These are phyloP conservation scores for Drosophila rhopaloa DNA, from an alignment of 1,140 invertebrate genomes.

Conservation along the genomic window DNA sequence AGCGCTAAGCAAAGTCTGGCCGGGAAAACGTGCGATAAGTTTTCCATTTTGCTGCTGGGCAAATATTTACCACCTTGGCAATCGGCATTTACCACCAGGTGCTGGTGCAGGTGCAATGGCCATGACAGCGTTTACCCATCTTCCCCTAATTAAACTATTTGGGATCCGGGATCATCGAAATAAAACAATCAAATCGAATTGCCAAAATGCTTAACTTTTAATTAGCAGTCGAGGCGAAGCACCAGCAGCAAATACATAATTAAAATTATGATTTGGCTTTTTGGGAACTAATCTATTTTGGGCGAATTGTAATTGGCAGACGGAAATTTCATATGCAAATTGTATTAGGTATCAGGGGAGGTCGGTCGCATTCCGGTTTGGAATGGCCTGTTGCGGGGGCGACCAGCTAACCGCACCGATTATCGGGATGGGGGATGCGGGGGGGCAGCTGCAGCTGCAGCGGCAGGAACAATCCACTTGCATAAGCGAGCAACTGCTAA, in stretches of 20 bases:
- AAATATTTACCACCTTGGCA: constrained; percentile 57
- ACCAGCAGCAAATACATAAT: constrained; percentile 55
- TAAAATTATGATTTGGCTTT: constrained; percentile 74
- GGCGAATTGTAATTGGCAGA: constrained; percentile 61
- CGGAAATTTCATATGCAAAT: constrained; percentile 56
- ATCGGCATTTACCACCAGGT: constrained; percentile 24
- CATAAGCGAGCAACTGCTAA: constrained; percentile 51
- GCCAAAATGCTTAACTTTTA: constrained; percentile 56
- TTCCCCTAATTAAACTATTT: constrained; percentile 42
- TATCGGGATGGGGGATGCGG: constrained; percentile 41
- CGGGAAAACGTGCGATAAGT: constrained; percentile 71
- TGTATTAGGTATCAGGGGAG: constrained; percentile 52
- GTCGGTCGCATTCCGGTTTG: not conserved
- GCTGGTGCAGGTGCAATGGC: constrained; percentile 8
- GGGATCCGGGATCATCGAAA: constrained; percentile 14
- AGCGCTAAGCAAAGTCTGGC: constrained; percentile 70
- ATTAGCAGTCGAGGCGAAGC: constrained; percentile 23
- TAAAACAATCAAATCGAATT: constrained; percentile 40
- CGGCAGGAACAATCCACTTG: constrained; percentile 27
- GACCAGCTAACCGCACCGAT: constrained; percentile 59
- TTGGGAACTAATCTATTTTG: constrained; percentile 62
- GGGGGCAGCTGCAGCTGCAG: not conserved
- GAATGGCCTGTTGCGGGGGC: not conserved
- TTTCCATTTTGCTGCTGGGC: constrained; percentile 58
- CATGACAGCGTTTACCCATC: constrained; percentile 24